Base-by-base conservation (phyloP, 2,888 invertebrate species). In the Mesorhabditis sp. region DNA sequence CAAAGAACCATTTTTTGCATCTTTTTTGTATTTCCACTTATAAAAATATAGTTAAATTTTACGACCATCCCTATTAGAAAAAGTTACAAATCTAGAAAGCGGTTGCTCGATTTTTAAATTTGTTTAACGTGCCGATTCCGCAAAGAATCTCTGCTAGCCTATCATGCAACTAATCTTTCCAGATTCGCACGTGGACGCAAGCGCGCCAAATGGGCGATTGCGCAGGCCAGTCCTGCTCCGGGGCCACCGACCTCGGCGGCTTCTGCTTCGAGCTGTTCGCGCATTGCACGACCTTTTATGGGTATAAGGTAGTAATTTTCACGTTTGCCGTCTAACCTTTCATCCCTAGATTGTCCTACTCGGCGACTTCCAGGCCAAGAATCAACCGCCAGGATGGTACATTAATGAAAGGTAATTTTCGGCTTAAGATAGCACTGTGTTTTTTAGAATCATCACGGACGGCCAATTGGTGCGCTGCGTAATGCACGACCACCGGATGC, bases 261-360 rank as follows among this genome's bases (percentile, higher is more conserved):
- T 95, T 97, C 86, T 94, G 94, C 86, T 98, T 99, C 88, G 98
- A 98, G 88, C 87, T 98, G 50, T 99, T 98, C 86, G 92, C 95
- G 0, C 98, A 99, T 87, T 93, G 94, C 28, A 99, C 98, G 0
- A 91, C 90, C 74, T 91, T 99, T 79, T 98, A 95, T 88, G 94
- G 93, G 4, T 92, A 91, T 85, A 94, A 95, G 89, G 93, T 88
- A 75, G 77, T 77, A 4, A 3, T 10, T 65, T 43, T 65, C 13
- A n/a, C 63, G 3, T 63, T 58, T 58, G 15, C n/a, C 10, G 2
- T 63, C 15, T 15, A 28, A 63, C 3, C 10, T 15, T 28, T 3
- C 10, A 15, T 63, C 41, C 58, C n/a, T n/a, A 82, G 81, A 74
- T 83, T 2, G 77, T 83, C 7, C 71, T 83, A 42, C 75, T 83